phyloP scores from a whole-genome alignment of 2,113 vertebrate genomes.

The Pomatostomus ruficeps region DNA sequence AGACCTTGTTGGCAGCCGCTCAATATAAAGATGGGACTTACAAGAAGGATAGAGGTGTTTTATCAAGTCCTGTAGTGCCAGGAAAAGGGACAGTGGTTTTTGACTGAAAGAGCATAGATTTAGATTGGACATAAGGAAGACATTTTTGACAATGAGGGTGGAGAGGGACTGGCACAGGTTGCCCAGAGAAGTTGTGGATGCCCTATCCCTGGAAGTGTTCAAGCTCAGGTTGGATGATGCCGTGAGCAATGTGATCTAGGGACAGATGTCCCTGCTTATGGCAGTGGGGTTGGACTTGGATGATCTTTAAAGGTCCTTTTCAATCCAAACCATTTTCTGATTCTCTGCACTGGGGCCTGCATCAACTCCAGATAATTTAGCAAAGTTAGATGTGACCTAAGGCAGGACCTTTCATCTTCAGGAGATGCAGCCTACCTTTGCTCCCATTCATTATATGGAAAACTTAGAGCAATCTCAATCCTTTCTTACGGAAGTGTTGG shows the following conservation, averaged over 20 bases:
- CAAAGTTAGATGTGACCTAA: background rate
- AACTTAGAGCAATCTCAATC: background rate
- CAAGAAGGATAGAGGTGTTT: rapidly evolving
- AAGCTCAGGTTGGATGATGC: background rate
- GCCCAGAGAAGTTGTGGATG: background rate
- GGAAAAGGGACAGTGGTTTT: background rate
- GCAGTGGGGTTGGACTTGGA: rapidly evolving
- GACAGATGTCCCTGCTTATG: background rate
- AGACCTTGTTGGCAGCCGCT: background rate
- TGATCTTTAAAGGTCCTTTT: background rate
- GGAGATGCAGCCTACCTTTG: background rate
- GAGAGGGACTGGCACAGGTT: background rate
- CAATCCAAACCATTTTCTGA: background rate
- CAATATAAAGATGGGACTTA: background rate
- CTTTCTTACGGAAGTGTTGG: background rate
- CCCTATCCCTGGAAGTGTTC: background rate
- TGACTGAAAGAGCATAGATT: background rate
- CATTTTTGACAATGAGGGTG: background rate
- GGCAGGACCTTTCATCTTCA: background rate
- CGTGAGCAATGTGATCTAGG: background rate
- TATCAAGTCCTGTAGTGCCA: background rate
- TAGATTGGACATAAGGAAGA: background rate
- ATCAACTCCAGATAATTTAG: background rate
- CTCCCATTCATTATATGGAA: background rate
- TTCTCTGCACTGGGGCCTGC: background rate